phyloP scores from a whole-genome alignment of 37 sponge, comb jelly and placozoan species.

The Oopsacas minuta region DNA sequence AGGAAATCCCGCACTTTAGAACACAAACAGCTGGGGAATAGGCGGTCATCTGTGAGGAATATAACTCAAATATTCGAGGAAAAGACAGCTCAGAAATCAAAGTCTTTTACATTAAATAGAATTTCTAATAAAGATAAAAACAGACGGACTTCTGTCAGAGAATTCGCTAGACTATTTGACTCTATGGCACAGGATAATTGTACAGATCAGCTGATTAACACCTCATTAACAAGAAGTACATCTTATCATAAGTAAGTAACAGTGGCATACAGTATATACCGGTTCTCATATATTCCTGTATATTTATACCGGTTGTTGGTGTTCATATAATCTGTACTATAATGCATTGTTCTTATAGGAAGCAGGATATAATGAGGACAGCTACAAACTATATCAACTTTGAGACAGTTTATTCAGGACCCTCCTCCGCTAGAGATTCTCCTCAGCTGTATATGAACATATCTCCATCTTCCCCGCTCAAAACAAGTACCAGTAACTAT shows the following conservation, averaged over 20 bases:
- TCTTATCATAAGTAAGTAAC: not conserved
- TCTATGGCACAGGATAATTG: not conserved
- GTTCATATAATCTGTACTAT: too few species aligned
- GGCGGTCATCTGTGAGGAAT: not conserved
- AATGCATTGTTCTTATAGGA: too few species aligned
- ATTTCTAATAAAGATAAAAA: not conserved
- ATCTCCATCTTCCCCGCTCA: not conserved
- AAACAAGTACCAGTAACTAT: not conserved
- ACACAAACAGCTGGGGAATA: not conserved
- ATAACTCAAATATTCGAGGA: not conserved
- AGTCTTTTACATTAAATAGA: not conserved
- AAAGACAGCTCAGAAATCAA: not conserved
- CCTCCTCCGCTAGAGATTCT: not conserved
- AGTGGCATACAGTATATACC: not conserved
- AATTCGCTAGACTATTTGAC: not conserved
- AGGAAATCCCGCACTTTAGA: not conserved
- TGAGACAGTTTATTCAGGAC: not conserved
- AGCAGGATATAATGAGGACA: not conserved
- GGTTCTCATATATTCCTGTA: too few species aligned
- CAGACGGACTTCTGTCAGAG: not conserved
- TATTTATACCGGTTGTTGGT: too few species aligned
- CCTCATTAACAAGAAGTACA: not conserved
- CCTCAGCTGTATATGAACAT: slow-evolving; percentile 4
- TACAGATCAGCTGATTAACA: not conserved
- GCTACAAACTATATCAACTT: not conserved